Evolutionary conservation across 2,797 vertebrate species (phyloP), one percentile per base, ranked within the genome.

Genomic region (Alfaro cultratus): DNA sequence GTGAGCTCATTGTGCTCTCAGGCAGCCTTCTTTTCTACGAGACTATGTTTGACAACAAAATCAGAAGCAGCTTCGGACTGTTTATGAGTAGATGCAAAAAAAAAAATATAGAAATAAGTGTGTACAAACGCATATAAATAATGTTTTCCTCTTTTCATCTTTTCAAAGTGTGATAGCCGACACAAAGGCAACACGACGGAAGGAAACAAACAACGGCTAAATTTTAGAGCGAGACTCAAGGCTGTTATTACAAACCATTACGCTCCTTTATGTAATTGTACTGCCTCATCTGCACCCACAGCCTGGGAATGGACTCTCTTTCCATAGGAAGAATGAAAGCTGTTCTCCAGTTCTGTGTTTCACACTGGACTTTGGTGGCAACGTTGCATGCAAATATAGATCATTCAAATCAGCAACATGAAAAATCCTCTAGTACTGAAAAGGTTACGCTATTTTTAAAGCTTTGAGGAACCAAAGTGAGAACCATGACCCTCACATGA

Each of bases 41-140:
- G 83, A 7, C 41, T 62, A 34, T 92, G 90, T 93, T 84, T 88
- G 90, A 92, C 84, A 87, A 89, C 85, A 92, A 86, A 88, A 93
- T 89, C 90, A 90, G 84, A 77, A 89, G 85, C 77, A 45, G 76
- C 73, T 51, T 21, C 8, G 26, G 77, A 90, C 86, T 92, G 85
- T 92, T 89, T 89, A 85, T 31, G 68, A 80, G 76, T 64, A 78
- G 74, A 49, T 49, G 13, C 86, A 80, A 55, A 84, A 80, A 68
- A 70, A 3, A 3, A 26, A 15, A 12, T 6, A 12, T 10, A 64
- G 16, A 67, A 41, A 87, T 78, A 88, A 89, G 89, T 21, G 39
- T 76, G 83, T 43, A 72, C 86, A 87, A 85, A 88, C 70, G 77
- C 64, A 57, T 49, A 74, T 57, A 75, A 78, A 83, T 70, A 79